Conservation (phyloP, 2,113 vertebrate species). For the Perca schrenkii region DNA sequence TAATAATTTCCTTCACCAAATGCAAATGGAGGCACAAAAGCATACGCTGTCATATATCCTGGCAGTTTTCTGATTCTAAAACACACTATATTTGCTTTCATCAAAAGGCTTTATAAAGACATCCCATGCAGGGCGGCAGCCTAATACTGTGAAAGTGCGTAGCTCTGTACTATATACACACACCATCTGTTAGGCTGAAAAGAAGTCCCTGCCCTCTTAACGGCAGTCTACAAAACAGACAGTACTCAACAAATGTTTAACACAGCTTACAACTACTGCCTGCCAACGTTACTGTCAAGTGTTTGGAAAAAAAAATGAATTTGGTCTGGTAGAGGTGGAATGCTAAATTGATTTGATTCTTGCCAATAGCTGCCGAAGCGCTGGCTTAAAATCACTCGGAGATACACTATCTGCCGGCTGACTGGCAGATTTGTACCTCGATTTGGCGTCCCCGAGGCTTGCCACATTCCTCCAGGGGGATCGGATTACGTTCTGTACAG, state of each 20-base stretch:
- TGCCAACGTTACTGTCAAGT: constrained; percentile 20
- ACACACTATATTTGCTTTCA: constrained; percentile 52
- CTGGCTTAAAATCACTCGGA: constrained; percentile 64
- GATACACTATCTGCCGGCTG: constrained; percentile 58
- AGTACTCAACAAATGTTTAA: constrained; percentile 44
- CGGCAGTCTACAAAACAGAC: constrained; percentile 59
- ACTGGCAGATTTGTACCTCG: constrained; percentile 72
- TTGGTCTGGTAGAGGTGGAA: constrained; percentile 6
- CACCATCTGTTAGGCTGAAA: constrained; percentile 67
- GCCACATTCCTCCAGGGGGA: constrained; percentile 73
- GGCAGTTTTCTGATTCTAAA: constrained; percentile 16
- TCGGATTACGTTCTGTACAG: constrained; percentile 79
- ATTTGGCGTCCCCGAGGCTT: constrained; percentile 70
- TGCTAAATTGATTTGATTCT: constrained; percentile 45
- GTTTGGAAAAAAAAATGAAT: constrained; percentile 39
- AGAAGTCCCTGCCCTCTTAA: constrained; percentile 54
- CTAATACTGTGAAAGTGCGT: constrained; percentile 27
- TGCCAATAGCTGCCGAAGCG: constrained; percentile 37
- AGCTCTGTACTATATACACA: constrained; percentile 42
- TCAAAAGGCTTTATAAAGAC: constrained; percentile 32
- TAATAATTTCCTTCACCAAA: neutral
- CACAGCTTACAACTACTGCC: constrained; percentile 33
- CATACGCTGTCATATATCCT: constrained; percentile 7
- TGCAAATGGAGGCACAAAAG: constrained; percentile 21
- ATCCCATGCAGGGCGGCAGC: constrained; percentile 42